Evolutionary conservation across 2,888 invertebrate genomes (phyloP).

Genomic region (Abscondita cerata): DNA sequence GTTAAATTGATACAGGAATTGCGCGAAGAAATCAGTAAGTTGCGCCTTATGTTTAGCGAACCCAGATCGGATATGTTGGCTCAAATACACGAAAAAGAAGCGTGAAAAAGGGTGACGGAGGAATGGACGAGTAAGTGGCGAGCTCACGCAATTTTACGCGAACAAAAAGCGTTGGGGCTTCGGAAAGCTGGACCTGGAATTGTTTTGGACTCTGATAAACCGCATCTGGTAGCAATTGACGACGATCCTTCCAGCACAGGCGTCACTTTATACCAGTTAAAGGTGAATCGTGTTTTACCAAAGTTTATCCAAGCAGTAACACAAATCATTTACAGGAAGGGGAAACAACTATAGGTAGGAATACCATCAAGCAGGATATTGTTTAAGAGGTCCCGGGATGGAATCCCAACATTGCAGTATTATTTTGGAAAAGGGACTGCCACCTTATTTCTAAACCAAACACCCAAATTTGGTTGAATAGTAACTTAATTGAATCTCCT

Average conservation of each 20-base stretch:
- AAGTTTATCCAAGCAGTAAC: no score
- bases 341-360: slow-evolving; percentile 85
- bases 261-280: slow-evolving; percentile 88
- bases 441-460: slow-evolving; percentile 74
- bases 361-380: slow-evolving; percentile 77
- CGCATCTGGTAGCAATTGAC: slow-evolving; percentile 91
- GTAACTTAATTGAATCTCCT: slow-evolving; percentile 77
- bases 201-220: slow-evolving; percentile 88
- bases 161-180: slow-evolving; percentile 85
- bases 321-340: slow-evolving; percentile 80
- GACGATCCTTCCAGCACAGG: slow-evolving; percentile 90
- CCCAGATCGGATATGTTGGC: slow-evolving; percentile 71
- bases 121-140: slow-evolving; percentile 95
- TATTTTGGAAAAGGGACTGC: slow-evolving; percentile 74
- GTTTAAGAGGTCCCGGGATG: slow-evolving; percentile 77
- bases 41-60: slow-evolving; percentile 77
- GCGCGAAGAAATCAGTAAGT: slow-evolving; percentile 82
- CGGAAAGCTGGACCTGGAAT: slow-evolving; percentile 89
- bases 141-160: slow-evolving; percentile 86
- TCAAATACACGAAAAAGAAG: slow-evolving; percentile 88
- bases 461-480: slow-evolving; percentile 85
- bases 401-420: slow-evolving; percentile 81
- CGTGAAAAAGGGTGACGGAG: slow-evolving; percentile 80
- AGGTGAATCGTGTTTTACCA: no score
- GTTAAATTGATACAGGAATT: slow-evolving; percentile 86